Evolutionary conservation across 2,888 invertebrate genomes (phyloP), one percentile per base, ranked within the genome.

Genomic region (Drosophila atripex): DNA sequence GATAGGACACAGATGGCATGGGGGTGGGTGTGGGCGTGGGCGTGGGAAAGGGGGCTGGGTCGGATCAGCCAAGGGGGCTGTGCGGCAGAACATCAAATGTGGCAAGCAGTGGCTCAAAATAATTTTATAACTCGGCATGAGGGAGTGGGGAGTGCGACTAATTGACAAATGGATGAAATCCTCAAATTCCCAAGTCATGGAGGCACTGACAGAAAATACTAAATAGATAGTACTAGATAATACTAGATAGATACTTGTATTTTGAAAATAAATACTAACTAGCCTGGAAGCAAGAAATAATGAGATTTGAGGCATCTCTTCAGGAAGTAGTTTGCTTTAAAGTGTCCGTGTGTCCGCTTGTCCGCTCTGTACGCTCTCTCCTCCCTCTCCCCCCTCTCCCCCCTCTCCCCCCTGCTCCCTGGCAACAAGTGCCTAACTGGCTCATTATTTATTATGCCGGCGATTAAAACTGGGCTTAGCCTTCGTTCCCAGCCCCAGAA

Each of bases 71-170:
- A n/a, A 18, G 16, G 11, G 41, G 16, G 7, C 14, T n/a, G 7
- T 39, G 43, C 11, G 4, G 51, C 65, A 71, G 51, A 71, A 71
- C 78, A 77, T 46, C 66, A 75, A 66, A 55, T 63, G 46, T 18
- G 50, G 39, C 50, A 23, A 12, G 38, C 23, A n/a, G 57, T 32
- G 23, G 49, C 16, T 30, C 9, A 30, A 51, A 70, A 68, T 69
- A 38, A 39, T 65, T 65, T 65, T 65, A 65, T 66, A 47, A 65
- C 64, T 64, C 52, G 66, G 52, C 38, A 64, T 12, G 65, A 65
- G 21, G n/a, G n/a, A 21, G 3, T 21, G 3, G 51, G 50, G 49
- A 50, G 3, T 1, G 53, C 47, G 32, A 28, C 49, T 69, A 66
- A 66, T 66, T 66, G 66, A 69, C 69, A 56, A 66, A 66, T 68